These are phyloP conservation scores for Picus viridis DNA, from an alignment of 2,797 vertebrate genomes.

Conservation along the genomic window DNA sequence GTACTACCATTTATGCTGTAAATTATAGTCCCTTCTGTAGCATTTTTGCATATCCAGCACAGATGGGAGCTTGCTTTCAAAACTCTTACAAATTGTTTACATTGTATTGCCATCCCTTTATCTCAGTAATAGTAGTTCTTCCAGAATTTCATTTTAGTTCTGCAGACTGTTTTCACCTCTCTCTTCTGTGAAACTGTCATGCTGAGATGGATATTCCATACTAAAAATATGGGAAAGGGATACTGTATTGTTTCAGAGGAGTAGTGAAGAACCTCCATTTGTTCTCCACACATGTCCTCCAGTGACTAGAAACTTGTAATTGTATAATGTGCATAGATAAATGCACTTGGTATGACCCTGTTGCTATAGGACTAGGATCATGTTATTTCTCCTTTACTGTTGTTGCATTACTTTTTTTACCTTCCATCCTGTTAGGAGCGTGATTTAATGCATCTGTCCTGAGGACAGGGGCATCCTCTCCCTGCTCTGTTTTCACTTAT, in stretches of 20 bases:
- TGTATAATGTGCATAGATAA: background rate
- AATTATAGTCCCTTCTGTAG: conserved; percentile 29
- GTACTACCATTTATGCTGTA: conserved; percentile 1
- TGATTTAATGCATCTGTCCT: background rate
- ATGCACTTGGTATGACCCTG: background rate
- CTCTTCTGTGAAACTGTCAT: background rate
- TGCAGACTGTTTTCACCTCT: background rate
- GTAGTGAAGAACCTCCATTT: background rate
- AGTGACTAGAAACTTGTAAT: background rate
- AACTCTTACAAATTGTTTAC: conserved; percentile 46
- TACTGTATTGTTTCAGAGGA: background rate
- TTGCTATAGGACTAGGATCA: background rate
- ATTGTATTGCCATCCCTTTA: conserved; percentile 4
- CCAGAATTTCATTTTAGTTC: background rate
- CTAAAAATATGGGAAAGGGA: background rate
- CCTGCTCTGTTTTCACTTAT: background rate
- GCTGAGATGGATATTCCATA: background rate
- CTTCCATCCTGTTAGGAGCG: background rate
- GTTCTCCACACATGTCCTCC: background rate
- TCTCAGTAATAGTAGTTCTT: conserved; percentile 16
- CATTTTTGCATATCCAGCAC: conserved; percentile 10
- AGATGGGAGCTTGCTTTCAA: conserved; percentile 35
- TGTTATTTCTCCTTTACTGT: background rate
- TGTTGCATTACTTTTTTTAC: background rate
- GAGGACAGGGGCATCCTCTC: background rate